Conservation (phyloP, 2,113 vertebrate genomes). For the Corydoras maculifer region DNA sequence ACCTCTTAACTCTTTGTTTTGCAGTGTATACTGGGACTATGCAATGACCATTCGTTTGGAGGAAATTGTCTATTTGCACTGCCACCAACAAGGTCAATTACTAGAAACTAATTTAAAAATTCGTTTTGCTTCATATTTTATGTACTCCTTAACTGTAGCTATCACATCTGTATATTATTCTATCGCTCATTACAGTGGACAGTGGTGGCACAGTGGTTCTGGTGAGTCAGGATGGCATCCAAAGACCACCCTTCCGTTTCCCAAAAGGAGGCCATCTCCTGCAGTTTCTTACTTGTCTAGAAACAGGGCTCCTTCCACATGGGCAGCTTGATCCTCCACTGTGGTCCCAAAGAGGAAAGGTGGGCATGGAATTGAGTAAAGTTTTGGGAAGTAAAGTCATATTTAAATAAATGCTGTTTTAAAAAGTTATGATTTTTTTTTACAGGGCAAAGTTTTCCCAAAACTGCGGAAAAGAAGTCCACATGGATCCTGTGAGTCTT, state of each 20-base stretch:
- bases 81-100: constrained; percentile 86
- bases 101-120: neutral
- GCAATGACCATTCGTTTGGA: constrained; percentile 96
- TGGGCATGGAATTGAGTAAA: constrained; percentile 47
- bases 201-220: constrained; percentile 93
- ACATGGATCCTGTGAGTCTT: constrained; percentile 82
- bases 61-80: constrained; percentile 96
- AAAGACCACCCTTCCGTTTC: constrained; percentile 89
- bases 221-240: constrained; percentile 96
- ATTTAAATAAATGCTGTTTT: neutral
- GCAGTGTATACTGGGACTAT: constrained; percentile 94
- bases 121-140: neutral
- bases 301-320: constrained; percentile 90
- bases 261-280: constrained; percentile 91
- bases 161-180: neutral
- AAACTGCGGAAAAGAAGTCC: constrained; percentile 86
- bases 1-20: neutral
- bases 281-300: constrained; percentile 95
- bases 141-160: neutral
- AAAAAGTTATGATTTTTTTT: constrained; percentile 9
- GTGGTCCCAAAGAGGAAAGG: constrained; percentile 97
- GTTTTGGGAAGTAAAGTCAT: neutral
- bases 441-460: constrained; percentile 93
- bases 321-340: constrained; percentile 94
- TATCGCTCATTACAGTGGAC: constrained; percentile 71